phyloP scores from a whole-genome alignment of 2,113 vertebrate genomes.

The Cheilinus undulatus region DNA sequence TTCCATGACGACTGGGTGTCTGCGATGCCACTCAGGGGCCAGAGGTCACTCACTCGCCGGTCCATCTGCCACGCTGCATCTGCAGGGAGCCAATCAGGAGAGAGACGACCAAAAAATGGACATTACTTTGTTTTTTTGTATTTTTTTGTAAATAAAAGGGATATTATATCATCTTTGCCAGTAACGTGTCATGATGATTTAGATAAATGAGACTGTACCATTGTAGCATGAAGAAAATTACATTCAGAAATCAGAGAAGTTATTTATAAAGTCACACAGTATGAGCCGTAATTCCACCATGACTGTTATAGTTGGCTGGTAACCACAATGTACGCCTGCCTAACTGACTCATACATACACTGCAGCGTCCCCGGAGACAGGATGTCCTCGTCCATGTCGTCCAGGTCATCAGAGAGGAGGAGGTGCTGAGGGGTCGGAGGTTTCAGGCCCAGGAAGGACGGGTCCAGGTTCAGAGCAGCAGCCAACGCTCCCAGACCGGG shows the following conservation, averaged over 20 bases:
- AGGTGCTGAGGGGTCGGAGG: slow-evolving; percentile 88
- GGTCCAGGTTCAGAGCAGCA: slow-evolving; percentile 91
- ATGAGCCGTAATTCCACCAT: no score
- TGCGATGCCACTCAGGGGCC: slow-evolving; percentile 83
- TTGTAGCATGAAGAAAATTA: no score
- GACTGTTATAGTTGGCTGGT: no score
- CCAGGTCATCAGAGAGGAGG: slow-evolving; percentile 93
- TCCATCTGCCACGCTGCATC: slow-evolving; percentile 97
- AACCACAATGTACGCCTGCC: no score
- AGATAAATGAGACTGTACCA: no score
- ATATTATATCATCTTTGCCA: no score
- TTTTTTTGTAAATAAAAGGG: no score
- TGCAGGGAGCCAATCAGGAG: slow-evolving; percentile 81
- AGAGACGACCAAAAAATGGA: slow-evolving; percentile 40
- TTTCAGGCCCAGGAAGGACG: slow-evolving; percentile 88
- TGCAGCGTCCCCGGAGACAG: slow-evolving; percentile 92
- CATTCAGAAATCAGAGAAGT: no score
- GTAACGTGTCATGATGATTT: no score
- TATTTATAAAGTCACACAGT: no score
- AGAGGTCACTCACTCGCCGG: slow-evolving; percentile 91
- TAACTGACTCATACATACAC: slow-evolving; percentile 81
- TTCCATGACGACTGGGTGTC: slow-evolving; percentile 94
- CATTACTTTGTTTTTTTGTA: no score
- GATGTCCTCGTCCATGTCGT: slow-evolving; percentile 96
- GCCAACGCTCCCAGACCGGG: slow-evolving; percentile 90